These are phyloP conservation scores for Dolichotis patagonum DNA, from an alignment of 2,113 vertebrate species.

Conservation along the genomic window DNA sequence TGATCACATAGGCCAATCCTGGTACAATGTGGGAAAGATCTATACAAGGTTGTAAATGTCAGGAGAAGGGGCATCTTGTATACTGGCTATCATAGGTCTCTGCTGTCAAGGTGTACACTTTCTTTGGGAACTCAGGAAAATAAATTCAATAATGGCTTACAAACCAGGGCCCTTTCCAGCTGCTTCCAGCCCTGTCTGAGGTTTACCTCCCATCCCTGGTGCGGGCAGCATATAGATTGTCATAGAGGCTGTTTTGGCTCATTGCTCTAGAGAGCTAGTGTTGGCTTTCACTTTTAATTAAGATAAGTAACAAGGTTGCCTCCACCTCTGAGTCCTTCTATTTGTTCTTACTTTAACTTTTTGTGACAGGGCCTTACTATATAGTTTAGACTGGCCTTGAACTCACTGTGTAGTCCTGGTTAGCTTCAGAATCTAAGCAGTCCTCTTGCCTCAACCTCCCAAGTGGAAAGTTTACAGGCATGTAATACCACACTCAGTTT, in stretches of 20 bases:
- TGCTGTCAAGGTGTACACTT: neutral
- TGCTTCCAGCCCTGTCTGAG: neutral
- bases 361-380: too few relatives aligned
- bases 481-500: neutral
- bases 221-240: neutral
- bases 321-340: too few relatives aligned
- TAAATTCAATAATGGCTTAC: neutral
- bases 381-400: neutral
- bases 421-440: neutral
- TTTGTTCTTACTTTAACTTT: neutral
- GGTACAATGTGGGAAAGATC: neutral
- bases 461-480: too few relatives aligned
- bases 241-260: neutral
- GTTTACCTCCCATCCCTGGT: neutral
- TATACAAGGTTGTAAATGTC: neutral
- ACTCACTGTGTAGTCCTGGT: neutral
- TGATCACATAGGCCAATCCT: neutral
- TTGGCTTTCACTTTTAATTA: neutral
- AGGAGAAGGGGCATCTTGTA: neutral
- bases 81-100: neutral
- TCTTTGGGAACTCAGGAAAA: neutral
- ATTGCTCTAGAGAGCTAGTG: neutral
- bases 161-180: neutral
- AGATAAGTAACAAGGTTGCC: neutral
- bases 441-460: neutral